phyloP scores from a whole-genome alignment of 2,797 vertebrate genomes.

The Scarus forsteni region DNA sequence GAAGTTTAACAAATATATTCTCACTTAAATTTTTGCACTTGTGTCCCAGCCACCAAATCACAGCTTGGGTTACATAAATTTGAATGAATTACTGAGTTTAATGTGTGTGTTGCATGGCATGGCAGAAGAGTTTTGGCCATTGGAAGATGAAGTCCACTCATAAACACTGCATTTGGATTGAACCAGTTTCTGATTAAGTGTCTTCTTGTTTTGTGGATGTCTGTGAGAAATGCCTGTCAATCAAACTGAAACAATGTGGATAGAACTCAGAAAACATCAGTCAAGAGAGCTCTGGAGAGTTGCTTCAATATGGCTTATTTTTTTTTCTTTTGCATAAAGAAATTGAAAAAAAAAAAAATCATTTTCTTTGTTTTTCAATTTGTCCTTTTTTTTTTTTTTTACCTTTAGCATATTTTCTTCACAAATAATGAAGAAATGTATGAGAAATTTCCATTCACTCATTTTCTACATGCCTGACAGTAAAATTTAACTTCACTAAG shows the following conservation, averaged over 20 bases:
- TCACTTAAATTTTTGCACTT: neutral
- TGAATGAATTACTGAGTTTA: neutral
- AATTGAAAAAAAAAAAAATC: no score
- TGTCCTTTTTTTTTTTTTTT: no score
- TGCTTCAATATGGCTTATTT: no score
- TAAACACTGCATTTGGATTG: neutral
- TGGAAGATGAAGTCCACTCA: neutral
- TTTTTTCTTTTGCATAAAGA: no score
- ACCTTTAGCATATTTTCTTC: no score
- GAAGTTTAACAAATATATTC: neutral
- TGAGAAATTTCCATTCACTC: no score
- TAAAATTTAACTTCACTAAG: neutral
- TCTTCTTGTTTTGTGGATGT: constrained; percentile 6
- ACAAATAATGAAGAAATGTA: no score
- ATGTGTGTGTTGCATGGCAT: neutral
- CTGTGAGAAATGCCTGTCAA: constrained; percentile 10
- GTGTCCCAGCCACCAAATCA: neutral
- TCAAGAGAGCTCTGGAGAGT: neutral
- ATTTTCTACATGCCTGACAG: no score
- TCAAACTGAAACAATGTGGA: neutral
- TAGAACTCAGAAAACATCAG: constrained; percentile 16
- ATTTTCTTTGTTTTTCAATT: no score
- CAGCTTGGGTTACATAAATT: neutral
- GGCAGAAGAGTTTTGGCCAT: neutral
- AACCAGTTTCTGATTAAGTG: constrained; percentile 10